Percentiles rank a stretch among this genome's conserved stretches.
phyloP scores from a whole-genome alignment of 1,140 invertebrate genomes.

The Drosophila guanche region DNA sequence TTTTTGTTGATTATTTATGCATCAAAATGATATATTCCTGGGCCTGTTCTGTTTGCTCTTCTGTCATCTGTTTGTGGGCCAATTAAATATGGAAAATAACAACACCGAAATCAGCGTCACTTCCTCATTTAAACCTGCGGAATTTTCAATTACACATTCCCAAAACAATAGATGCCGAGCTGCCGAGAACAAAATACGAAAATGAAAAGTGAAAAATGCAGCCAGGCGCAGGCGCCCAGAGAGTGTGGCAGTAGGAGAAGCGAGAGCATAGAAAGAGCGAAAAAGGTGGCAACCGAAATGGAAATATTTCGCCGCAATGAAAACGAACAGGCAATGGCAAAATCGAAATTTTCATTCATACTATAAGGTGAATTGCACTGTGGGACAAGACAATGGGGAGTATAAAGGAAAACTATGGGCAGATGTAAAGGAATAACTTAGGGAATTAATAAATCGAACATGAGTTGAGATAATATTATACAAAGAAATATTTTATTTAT shows the following conservation, averaged over 20 bases:
- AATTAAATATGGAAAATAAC: constrained; percentile 77
- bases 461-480: no score
- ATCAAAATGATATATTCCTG: constrained; percentile 43
- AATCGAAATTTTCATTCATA: constrained; percentile 82
- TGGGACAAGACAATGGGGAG: constrained; percentile 26
- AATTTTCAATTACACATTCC: constrained; percentile 77
- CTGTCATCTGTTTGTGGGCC: constrained; percentile 20
- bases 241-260: constrained; percentile 10
- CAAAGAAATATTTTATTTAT: no score
- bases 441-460: no score
- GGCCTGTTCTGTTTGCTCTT: constrained; percentile 12
- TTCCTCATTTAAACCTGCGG: constrained; percentile 81
- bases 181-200: constrained; percentile 55
- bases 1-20: constrained; percentile 32
- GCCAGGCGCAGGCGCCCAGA: constrained; percentile 57
- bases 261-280: neutral
- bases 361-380: constrained; percentile 77
- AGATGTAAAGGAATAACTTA: no score
- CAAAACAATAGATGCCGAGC: constrained; percentile 50
- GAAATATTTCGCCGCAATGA: constrained; percentile 59
- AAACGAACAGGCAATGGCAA: constrained; percentile 69
- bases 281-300: constrained; percentile 30
- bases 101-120: constrained; percentile 59
- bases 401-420: neutral
- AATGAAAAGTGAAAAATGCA: constrained; percentile 64